phyloP scores from a whole-genome alignment of 2,888 invertebrate species.

The Cheilosia urbana region DNA sequence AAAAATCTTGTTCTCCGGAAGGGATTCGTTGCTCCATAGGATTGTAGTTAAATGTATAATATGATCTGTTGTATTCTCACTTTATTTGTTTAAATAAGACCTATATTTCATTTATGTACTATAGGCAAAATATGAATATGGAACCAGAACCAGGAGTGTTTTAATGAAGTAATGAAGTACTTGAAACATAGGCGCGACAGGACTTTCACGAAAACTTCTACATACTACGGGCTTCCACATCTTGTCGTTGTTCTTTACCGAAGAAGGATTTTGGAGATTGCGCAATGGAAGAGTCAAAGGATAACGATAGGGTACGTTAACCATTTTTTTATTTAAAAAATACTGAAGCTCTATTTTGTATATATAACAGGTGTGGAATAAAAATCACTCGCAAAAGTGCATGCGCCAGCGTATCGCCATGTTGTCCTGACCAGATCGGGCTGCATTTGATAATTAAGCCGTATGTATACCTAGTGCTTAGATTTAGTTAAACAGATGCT shows the following conservation, averaged over 20 bases:
- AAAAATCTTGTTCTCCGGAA: conserved; percentile 1
- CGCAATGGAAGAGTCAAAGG: conserved; percentile 45
- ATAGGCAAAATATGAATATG: conserved; percentile 28
- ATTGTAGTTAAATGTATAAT: background rate
- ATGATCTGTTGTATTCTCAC: background rate
- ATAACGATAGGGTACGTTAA: conserved; percentile 43
- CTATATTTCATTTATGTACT: conserved; percentile 43
- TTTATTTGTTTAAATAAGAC: conserved; percentile 11
- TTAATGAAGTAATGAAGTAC: conserved; percentile 31
- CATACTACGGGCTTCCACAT: conserved; percentile 61
- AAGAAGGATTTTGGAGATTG: conserved; percentile 43
- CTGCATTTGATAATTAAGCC: too few species aligned
- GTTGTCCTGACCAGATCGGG: too few species aligned
- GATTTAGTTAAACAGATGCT: too few species aligned
- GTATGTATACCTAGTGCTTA: too few species aligned
- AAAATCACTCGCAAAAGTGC: too few species aligned
- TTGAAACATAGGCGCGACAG: conserved; percentile 66
- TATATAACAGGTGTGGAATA: too few species aligned
- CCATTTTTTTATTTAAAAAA: background rate
- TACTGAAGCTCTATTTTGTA: too few species aligned
- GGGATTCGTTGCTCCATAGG: conserved; percentile 5
- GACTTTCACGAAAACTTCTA: conserved; percentile 59
- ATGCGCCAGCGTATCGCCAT: too few species aligned
- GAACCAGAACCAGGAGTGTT: conserved; percentile 62
- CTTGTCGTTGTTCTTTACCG: conserved; percentile 43